These are phyloP conservation scores for Pandemis cinnamomeana DNA, from an alignment of 2,888 invertebrate species.

Conservation along the genomic window DNA sequence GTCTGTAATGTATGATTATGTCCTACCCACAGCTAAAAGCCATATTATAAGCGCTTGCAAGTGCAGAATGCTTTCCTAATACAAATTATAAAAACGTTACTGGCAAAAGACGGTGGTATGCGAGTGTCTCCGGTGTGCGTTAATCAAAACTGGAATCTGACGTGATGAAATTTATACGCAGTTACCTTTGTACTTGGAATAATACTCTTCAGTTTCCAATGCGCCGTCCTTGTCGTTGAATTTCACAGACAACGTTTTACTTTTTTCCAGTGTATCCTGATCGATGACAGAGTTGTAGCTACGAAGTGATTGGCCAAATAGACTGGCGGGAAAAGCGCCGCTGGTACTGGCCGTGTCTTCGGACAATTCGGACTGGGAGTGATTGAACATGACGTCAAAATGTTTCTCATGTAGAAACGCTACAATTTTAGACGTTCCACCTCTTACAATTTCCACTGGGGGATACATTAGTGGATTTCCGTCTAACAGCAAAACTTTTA, in stretches of 20 bases:
- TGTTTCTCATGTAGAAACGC: constrained; percentile 70
- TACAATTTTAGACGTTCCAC: constrained; percentile 73
- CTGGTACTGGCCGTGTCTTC: constrained; percentile 51
- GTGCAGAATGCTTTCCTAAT: no score
- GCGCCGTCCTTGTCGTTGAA: constrained; percentile 68
- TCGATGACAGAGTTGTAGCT: constrained; percentile 76
- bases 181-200: constrained; percentile 49
- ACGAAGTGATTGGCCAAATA: constrained; percentile 53
- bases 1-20: no score
- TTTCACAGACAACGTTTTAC: constrained; percentile 60
- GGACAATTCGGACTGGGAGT: constrained; percentile 65
- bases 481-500: constrained; percentile 85
- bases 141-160: no score
- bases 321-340: constrained; percentile 48
- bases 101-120: no score
- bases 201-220: constrained; percentile 58
- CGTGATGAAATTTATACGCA: no score
- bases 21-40: no score
- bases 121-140: no score
- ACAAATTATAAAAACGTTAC: no score
- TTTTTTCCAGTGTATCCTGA: constrained; percentile 54
- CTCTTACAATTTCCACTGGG: constrained; percentile 77
- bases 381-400: constrained; percentile 59
- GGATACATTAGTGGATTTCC: constrained; percentile 87
- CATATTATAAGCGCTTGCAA: no score